Conservation (phyloP, 2,888 invertebrate species). For the Pterostichus madidus region DNA sequence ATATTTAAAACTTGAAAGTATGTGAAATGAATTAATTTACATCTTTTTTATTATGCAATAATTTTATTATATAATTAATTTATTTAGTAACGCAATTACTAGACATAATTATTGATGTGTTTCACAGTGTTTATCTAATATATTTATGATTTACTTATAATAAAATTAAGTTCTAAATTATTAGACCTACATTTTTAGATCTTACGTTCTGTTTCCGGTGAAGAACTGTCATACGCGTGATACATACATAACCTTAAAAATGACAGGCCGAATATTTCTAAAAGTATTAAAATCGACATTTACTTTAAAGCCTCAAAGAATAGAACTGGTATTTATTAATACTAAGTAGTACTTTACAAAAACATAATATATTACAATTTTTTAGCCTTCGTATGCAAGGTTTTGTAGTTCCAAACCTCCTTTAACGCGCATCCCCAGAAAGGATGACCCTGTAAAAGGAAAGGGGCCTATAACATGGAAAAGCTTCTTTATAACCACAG, state of each 20-base stretch:
- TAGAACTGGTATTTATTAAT: conserved; percentile 34
- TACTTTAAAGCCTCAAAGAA: conserved; percentile 22
- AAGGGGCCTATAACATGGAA: conserved; percentile 91
- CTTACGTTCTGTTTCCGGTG: not conserved
- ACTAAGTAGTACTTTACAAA: not conserved
- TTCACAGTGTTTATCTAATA: conserved; percentile 36
- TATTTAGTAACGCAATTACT: not conserved
- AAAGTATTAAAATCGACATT: conserved; percentile 33
- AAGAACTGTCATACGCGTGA: conserved; percentile 4
- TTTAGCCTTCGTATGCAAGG: not conserved
- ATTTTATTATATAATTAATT: conserved; percentile 24
- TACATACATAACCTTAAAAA: conserved; percentile 38
- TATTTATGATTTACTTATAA: conserved; percentile 38
- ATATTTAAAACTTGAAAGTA: not conserved
- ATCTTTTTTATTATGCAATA: conserved; percentile 34
- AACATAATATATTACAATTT: conserved; percentile 6
- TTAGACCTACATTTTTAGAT: not conserved
- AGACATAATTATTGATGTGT: conserved; percentile 19
- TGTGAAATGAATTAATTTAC: conserved; percentile 28
- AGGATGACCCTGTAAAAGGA: conserved; percentile 70
- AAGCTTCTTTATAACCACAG: conserved; percentile 83
- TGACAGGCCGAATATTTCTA: conserved; percentile 37
- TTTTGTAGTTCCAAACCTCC: conserved; percentile 28
- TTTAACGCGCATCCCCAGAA: conserved; percentile 5
- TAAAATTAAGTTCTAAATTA: conserved; percentile 1